Evolutionary conservation across 2,888 invertebrate genomes (phyloP).

Genomic region (Cetonia aurata): DNA sequence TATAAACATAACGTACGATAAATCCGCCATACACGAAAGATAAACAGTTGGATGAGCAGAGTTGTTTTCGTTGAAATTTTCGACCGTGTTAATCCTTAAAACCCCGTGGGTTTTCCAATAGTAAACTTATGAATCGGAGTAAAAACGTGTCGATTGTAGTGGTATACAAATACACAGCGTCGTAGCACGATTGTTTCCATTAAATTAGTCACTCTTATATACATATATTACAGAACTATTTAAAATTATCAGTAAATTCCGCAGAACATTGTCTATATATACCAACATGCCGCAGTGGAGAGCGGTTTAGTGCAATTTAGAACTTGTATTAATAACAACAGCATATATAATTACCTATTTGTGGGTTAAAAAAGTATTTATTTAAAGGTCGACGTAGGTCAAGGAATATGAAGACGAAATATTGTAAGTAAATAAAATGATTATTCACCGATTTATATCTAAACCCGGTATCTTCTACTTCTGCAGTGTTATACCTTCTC

Average conservation of each 20-base stretch:
- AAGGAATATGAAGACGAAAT: neutral
- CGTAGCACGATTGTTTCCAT: slow-evolving; percentile 21
- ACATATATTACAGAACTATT: slow-evolving; percentile 6
- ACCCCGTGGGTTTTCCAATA: slow-evolving; percentile 5
- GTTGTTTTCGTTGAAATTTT: slow-evolving; percentile 6
- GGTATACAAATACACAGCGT: neutral
- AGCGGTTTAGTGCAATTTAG: no score
- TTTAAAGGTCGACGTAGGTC: neutral
- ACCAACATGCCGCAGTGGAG: neutral
- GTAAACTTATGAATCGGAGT: slow-evolving; percentile 18
- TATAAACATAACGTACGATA: slow-evolving; percentile 1
- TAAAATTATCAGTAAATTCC: slow-evolving; percentile 13
- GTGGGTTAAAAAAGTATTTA: neutral
- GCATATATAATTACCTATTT: no score
- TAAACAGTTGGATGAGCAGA: neutral
- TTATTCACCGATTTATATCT: neutral
- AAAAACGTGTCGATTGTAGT: slow-evolving; percentile 3
- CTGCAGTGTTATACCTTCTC: neutral
- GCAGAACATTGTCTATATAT: neutral
- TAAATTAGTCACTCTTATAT: slow-evolving; percentile 4
- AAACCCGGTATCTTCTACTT: neutral
- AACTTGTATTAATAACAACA: no score
- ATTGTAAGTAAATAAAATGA: slow-evolving; percentile 4
- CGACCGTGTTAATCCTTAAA: slow-evolving; percentile 1
- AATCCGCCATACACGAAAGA: neutral